Conservation (phyloP, 1,140 invertebrate genomes). For the Colletes gigas region DNA sequence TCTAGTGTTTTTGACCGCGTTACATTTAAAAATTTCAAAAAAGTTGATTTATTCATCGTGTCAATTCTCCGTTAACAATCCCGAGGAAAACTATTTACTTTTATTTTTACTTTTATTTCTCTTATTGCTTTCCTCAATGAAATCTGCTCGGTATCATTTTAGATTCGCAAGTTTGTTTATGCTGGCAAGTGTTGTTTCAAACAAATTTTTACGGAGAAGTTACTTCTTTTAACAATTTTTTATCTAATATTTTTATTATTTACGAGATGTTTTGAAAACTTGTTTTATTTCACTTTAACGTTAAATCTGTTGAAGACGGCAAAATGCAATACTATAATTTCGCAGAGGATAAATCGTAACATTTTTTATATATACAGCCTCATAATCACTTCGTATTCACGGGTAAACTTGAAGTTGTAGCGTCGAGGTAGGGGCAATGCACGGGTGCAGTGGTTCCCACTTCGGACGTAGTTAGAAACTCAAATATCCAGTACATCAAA, state of each 20-base stretch:
- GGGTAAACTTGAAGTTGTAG: conserved; percentile 23
- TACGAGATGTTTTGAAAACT: not conserved
- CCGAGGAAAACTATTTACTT: conserved; percentile 11
- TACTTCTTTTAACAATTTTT: too few relatives aligned
- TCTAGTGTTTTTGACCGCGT: not conserved
- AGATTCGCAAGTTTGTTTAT: too few relatives aligned
- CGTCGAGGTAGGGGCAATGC: conserved; percentile 18
- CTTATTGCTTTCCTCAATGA: conserved; percentile 13
- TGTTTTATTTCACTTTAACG: not conserved
- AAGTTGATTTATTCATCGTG: not conserved
- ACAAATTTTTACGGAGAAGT: not conserved
- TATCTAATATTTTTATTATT: not conserved
- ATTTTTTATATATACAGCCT: conserved; percentile 9
- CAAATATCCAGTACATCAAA: too few relatives aligned
- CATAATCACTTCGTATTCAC: conserved; percentile 21
- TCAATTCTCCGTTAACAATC: not conserved
- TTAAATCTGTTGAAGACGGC: not conserved
- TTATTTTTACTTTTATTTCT: conserved; percentile 8
- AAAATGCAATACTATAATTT: not conserved
- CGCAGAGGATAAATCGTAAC: not conserved
- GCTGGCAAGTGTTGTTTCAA: too few relatives aligned
- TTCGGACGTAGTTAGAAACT: not conserved
- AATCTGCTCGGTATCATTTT: not conserved
- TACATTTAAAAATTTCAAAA: not conserved
- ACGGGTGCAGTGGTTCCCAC: conserved; percentile 19